Evolutionary conservation across 2,797 vertebrate genomes (phyloP).

Genomic region (Mallotus villosus): DNA sequence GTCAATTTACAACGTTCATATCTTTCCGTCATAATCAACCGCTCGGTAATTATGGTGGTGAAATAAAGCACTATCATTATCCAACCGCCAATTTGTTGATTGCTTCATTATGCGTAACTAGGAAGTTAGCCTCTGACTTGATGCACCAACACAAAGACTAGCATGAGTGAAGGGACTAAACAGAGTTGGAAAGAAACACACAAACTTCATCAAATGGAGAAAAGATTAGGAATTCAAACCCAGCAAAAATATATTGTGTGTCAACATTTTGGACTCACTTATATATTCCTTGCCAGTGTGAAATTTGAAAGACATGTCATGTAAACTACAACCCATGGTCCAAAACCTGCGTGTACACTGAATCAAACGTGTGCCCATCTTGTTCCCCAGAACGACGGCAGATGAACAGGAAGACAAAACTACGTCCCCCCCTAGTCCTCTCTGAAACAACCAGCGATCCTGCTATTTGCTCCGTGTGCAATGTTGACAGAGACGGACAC

Average conservation of each 20-base stretch:
- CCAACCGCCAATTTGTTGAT: constrained; percentile 7
- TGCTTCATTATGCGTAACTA: constrained; percentile 11
- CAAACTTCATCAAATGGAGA: too few species aligned
- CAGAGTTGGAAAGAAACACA: too few species aligned
- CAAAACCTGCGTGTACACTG: constrained; percentile 14
- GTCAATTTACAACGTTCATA: constrained; percentile 1
- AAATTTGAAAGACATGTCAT: too few species aligned
- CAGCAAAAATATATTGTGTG: too few species aligned
- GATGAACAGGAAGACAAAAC: constrained; percentile 53
- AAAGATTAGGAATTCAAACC: too few species aligned
- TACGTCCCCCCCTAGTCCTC: constrained; percentile 35
- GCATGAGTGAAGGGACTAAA: too few species aligned
- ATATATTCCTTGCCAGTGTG: too few species aligned
- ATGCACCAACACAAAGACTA: too few species aligned
- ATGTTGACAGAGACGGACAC: constrained; percentile 56
- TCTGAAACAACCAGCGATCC: constrained; percentile 55
- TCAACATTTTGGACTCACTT: too few species aligned
- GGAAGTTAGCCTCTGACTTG: too few species aligned
- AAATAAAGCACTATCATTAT: constrained; percentile 12
- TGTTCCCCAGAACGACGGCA: constrained; percentile 40
- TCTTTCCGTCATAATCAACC: not conserved
- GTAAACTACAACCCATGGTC: not conserved
- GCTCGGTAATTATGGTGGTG: not conserved
- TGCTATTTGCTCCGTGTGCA: constrained; percentile 60
- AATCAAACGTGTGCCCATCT: constrained; percentile 3